Base-by-base conservation (phyloP, 1,140 invertebrate species). In the Eumeta japonica region DNA sequence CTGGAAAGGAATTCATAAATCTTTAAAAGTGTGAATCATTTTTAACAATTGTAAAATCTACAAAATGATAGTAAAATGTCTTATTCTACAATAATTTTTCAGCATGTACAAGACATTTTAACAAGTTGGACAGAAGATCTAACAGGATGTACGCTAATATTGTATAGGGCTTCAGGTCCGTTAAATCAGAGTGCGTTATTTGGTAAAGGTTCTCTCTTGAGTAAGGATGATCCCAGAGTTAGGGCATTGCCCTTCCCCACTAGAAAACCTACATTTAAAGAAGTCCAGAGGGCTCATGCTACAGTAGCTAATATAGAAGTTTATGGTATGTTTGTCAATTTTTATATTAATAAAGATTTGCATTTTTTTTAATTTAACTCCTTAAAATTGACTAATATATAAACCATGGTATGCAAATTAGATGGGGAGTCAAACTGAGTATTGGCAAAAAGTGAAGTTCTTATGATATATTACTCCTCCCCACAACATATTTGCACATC, bases 211-310 rank as follows among this genome's bases (percentile, higher is more conserved):
- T 82, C 80, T 41, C 82, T 89, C 2, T 61, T 93, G 9, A 76
- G 82, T 43, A 82, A 82, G 58, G 77, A 70, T 28, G 88, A 92
- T 57, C 28, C 52, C 4, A 71, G 87, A 38, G 62, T 94, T 9
- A 68, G 89, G 55, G 81, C 78, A 24, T 80, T 94, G 45, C 91
- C 92, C 3, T 92, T 95, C 66, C 83, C 87, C 1, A 93, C 91
- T 0, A 78, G 84, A 47, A 78, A 89, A 50, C 86, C 92, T 2
- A 92, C 88, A 1, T 89, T 85, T 48, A 87, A 81, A 36, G 91
- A 94, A 78, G 82, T 91, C 0, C 80, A 86, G 58, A 76, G 89
- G 38, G 87, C 91, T 1, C 83, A 89, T 55, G 78, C 82, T 24
- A 75, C 86, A 36, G 58, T 94, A 3, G 77, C 82, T n/a, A 82